Evolutionary conservation across 2,797 vertebrate species (phyloP).

Genomic region (Arremon brunneinucha): DNA sequence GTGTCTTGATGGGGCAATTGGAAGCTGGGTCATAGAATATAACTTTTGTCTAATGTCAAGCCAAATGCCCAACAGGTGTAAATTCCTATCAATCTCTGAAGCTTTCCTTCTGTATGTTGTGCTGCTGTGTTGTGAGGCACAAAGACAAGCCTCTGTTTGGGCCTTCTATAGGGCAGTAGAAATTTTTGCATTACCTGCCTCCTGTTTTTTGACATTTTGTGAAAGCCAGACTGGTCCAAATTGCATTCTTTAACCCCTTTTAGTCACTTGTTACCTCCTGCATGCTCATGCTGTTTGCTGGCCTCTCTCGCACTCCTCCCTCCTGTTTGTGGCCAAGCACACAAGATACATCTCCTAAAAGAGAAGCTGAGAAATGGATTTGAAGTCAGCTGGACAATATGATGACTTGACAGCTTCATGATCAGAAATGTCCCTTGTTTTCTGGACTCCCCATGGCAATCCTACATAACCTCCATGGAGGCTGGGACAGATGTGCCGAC

Average conservation of each 20-base stretch:
- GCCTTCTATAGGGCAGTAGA: background rate
- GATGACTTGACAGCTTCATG: background rate
- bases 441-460: background rate
- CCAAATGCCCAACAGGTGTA: conserved; percentile 51
- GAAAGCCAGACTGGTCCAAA: background rate
- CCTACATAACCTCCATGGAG: background rate
- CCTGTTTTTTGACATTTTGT: background rate
- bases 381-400: background rate
- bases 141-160: background rate
- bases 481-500: background rate
- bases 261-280: background rate
- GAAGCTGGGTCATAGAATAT: background rate
- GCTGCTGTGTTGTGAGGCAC: background rate
- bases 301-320: background rate
- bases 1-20: background rate
- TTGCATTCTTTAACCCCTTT: background rate
- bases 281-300: background rate
- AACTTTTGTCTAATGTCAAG: conserved; percentile 46
- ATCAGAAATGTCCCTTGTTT: background rate
- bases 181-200: background rate
- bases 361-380: background rate
- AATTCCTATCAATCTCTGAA: conserved; percentile 14
- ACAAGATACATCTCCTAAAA: background rate
- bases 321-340: background rate
- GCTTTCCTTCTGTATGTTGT: background rate